Evolutionary conservation across 2,888 invertebrate species (phyloP).

Genomic region (Tetragnatha montana): DNA sequence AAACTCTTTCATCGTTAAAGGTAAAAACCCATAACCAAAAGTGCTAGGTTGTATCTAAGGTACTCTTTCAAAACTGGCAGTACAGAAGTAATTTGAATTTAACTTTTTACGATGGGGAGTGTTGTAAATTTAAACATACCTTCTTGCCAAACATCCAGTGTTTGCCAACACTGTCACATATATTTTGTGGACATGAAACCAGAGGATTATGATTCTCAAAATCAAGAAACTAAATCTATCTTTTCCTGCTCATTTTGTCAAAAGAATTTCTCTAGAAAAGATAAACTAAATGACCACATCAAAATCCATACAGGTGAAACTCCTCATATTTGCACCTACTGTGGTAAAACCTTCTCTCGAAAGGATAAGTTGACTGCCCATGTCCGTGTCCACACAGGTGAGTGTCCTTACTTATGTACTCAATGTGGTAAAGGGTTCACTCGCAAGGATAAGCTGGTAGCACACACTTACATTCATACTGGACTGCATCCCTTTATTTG

Average conservation of each 20-base stretch:
- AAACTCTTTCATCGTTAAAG: conserved; percentile 60
- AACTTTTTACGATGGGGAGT: conserved; percentile 35
- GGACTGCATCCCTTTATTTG: conserved; percentile 63
- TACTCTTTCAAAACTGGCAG: not conserved
- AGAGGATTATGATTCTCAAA: conserved; percentile 52
- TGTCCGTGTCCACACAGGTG: conserved; percentile 61
- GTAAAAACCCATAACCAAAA: conserved; percentile 38
- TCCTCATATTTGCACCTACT: conserved; percentile 64
- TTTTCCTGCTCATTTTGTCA: conserved; percentile 60
- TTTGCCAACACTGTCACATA: conserved; percentile 66
- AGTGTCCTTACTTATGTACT: conserved; percentile 61
- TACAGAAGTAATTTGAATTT: conserved; percentile 5
- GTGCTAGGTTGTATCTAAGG: not conserved
- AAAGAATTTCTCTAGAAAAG: conserved; percentile 65
- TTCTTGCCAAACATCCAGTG: conserved; percentile 58
- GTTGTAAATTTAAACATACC: conserved; percentile 68
- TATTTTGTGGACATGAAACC: conserved; percentile 67
- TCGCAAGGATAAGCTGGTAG: conserved; percentile 62
- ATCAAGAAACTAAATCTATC: conserved; percentile 46
- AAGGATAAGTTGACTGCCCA: conserved; percentile 66
- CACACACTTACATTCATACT: conserved; percentile 66
- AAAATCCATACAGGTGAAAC: conserved; percentile 66
- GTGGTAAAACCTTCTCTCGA: conserved; percentile 63
- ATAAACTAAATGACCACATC: conserved; percentile 66
- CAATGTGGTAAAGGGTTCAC: conserved; percentile 67